phyloP scores from a whole-genome alignment of 2,113 vertebrate genomes.

The Onychostruthus taczanowskii region DNA sequence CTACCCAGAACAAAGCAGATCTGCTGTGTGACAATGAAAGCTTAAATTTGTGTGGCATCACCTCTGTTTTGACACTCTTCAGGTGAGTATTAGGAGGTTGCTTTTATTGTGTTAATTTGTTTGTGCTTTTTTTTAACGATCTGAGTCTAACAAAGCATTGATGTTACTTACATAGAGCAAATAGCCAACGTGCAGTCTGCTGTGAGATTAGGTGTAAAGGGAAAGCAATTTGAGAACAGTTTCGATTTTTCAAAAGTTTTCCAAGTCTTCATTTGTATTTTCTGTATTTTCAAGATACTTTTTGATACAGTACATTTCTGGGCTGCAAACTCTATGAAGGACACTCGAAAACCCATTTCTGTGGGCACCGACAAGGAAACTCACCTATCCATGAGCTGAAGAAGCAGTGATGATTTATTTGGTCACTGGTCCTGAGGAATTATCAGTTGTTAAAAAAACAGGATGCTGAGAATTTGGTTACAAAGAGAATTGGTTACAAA shows the following conservation, averaged over 20 bases:
- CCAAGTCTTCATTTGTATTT: neutral
- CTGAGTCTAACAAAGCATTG: neutral
- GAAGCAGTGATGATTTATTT: neutral
- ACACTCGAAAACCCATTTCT: neutral
- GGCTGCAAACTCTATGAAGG: neutral
- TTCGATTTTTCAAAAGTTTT: neutral
- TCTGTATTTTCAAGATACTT: neutral
- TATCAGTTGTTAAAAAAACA: neutral
- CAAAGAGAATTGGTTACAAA: neutral
- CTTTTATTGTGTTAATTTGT: neutral
- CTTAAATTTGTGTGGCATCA: slow-evolving; percentile 51
- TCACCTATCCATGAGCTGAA: neutral
- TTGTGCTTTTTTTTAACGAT: neutral
- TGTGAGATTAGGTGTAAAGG: neutral
- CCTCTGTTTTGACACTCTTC: slow-evolving; percentile 80
- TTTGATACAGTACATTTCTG: neutral
- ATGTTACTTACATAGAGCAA: neutral
- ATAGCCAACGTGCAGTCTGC: neutral
- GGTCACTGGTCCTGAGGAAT: neutral
- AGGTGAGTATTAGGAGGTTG: slow-evolving; percentile 69
- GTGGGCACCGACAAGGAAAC: neutral
- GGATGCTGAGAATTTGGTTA: neutral
- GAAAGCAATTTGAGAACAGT: neutral
- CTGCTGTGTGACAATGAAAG: slow-evolving; percentile 79
- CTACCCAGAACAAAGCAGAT: slow-evolving; percentile 83